Base-by-base conservation (phyloP, 2,797 vertebrate genomes). In the Luscinia luscinia region DNA sequence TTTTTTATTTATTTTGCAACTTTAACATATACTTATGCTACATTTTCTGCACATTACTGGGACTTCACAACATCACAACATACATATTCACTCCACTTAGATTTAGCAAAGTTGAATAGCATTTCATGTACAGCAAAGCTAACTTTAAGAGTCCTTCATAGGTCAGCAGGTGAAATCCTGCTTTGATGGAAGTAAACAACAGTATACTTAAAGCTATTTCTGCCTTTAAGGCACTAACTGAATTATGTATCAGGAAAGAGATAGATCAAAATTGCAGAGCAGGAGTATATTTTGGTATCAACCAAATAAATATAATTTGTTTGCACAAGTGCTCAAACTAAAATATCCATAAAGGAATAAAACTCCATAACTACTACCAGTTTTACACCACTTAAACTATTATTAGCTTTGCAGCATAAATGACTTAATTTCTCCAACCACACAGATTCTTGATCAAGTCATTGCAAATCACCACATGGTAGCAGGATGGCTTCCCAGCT, bases 161-260 rank as follows among this genome's bases (percentile, higher is more conserved):
- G 88, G 88, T 93, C 88, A 91, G 63, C 52, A 94, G 73, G 91
- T 88, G 88, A 88, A 90, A 94, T 76, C 68, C 87, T 70, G 23
- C 70, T 94, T 76, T 28, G 38, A 84, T 9, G 51, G 49, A 87
- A 74, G 64, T 74, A 91, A 94, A 86, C 74, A 91, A 69, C 38
- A 7, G 55, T 17, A 76, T 32, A 30, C 59, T 78, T 78, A 70
- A 91, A 91, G 41, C 36, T 91, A 32, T 34, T 83, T 76, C 80
- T 94, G 55, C 87, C 85, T 90, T 82, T 64, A 87, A 62, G 70
- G 70, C 70, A 94, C 34, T 14, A 87, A 84, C 62, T 69, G 64
- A 90, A 84, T 90, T 88, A 86, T 78, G 62, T 68, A 94, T 80
- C 54, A 81, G 36, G 38, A 78, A 91, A 74, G 32, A 51, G 32